Conservation (phyloP, 35 echinoderm and acorn worm genomes). For the Hemicentrotus pulcherrimus region DNA sequence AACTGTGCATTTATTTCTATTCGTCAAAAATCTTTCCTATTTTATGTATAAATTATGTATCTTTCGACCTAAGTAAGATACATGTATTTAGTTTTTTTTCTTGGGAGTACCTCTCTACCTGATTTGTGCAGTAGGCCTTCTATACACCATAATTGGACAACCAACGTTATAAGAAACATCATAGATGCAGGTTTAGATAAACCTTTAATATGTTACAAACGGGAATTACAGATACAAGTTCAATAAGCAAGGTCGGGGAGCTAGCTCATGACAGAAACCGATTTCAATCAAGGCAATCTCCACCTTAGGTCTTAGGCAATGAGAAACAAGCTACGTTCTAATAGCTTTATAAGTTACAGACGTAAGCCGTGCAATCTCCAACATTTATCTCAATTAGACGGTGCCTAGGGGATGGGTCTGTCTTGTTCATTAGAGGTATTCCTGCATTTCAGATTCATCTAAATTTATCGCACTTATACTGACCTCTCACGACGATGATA, state of each 20-base stretch:
- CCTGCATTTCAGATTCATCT: conserved; percentile 34
- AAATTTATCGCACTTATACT: conserved; percentile 1
- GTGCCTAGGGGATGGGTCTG: conserved; percentile 18
- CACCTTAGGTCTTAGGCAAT: background rate
- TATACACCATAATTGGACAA: too few species aligned
- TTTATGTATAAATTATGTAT: too few species aligned
- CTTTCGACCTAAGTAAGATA: too few species aligned
- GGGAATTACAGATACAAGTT: background rate
- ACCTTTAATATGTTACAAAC: background rate
- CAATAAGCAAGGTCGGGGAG: background rate
- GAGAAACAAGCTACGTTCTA: background rate
- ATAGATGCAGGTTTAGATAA: background rate
- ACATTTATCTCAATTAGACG: conserved; percentile 32
- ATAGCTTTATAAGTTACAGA: conserved; percentile 6
- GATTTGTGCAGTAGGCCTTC: too few species aligned
- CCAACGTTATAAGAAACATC: background rate
- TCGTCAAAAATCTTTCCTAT: too few species aligned
- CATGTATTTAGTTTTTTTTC: too few species aligned
- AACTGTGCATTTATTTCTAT: too few species aligned
- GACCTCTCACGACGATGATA: background rate
- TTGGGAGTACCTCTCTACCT: too few species aligned
- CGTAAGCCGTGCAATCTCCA: conserved; percentile 16
- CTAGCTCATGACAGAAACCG: background rate
- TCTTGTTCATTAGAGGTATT: conserved; percentile 3
- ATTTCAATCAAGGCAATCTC: conserved; percentile 4